Percentiles rank a stretch among this genome's conserved stretches.
Conservation (phyloP, 2,888 invertebrate species). For the Leptinotarsa haldemani region DNA sequence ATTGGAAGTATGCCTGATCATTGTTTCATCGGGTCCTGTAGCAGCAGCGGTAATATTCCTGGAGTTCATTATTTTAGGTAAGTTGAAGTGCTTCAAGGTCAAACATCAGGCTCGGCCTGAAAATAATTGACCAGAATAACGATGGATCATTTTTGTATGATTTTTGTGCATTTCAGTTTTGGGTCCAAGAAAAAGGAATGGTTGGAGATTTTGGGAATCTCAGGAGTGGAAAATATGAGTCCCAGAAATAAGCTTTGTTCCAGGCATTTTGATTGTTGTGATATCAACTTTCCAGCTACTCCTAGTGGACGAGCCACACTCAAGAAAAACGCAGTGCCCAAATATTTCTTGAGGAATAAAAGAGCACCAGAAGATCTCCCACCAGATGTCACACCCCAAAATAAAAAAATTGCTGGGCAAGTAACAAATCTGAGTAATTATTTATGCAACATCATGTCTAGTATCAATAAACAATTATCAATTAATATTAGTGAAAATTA, state of each 20-base stretch:
- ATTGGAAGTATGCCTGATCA: not conserved
- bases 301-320: slow-evolving; percentile 7
- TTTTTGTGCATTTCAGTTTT: not conserved
- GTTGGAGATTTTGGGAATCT: not conserved
- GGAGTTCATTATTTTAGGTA: slow-evolving; percentile 14
- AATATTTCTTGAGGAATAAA: slow-evolving; percentile 1
- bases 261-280: slow-evolving; percentile 6
- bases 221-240: slow-evolving; percentile 5
- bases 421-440: slow-evolving; percentile 7
- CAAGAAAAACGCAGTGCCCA: slow-evolving; percentile 8
- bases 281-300: not conserved
- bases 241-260: slow-evolving; percentile 9
- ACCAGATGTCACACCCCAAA: slow-evolving; percentile 5
- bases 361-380: slow-evolving; percentile 7
- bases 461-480: not conserved
- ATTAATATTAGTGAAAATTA: not conserved
- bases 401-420: slow-evolving; percentile 3
- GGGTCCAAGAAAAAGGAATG: slow-evolving; percentile 1
- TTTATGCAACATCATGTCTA: not conserved
- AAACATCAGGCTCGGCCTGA: slow-evolving; percentile 4
- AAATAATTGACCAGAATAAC: slow-evolving; percentile 9
- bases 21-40: slow-evolving; percentile 11
- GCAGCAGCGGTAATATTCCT: slow-evolving; percentile 12
- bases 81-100: slow-evolving; percentile 2
- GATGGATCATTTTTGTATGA: not conserved